Evolutionary conservation across 92 coral and sea anemone species (phyloP).

Genomic region (Muricea muricata): DNA sequence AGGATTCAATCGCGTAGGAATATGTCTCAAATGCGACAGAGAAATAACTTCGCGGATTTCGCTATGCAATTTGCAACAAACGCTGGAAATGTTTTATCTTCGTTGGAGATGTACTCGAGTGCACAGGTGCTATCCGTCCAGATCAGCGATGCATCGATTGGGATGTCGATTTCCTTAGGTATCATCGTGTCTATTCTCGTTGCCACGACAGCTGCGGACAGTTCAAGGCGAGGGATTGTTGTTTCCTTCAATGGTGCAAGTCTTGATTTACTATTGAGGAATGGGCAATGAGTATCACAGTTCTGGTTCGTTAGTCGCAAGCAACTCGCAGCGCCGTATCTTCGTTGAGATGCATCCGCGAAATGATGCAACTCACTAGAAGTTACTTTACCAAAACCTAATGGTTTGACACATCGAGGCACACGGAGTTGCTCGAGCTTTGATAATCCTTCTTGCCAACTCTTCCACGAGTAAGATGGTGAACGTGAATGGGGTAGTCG

Average conservation of each 20-base stretch:
- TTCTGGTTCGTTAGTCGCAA: neutral
- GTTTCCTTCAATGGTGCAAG: neutral
- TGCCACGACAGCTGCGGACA: neutral
- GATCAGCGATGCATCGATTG: neutral
- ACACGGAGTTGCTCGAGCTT: neutral
- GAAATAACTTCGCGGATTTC: too few relatives aligned
- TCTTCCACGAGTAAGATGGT: neutral
- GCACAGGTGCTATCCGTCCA: neutral
- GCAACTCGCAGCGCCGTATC: neutral
- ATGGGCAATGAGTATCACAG: neutral
- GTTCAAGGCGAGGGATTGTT: neutral
- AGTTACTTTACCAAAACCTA: neutral
- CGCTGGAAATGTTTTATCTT: neutral
- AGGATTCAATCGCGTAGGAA: too few relatives aligned
- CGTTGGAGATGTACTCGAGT: neutral
- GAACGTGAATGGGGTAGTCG: neutral
- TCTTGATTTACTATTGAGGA: neutral
- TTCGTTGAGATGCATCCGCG: neutral
- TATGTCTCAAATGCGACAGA: too few relatives aligned
- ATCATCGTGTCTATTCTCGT: too few relatives aligned
- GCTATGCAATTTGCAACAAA: slow-evolving; percentile 11
- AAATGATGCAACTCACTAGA: neutral
- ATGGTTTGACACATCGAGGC: neutral
- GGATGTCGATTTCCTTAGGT: neutral
- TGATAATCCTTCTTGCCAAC: neutral